Evolutionary conservation across 1,140 invertebrate species (phyloP), one percentile per base, ranked within the genome.

Genomic region (Drosophila pachea): DNA sequence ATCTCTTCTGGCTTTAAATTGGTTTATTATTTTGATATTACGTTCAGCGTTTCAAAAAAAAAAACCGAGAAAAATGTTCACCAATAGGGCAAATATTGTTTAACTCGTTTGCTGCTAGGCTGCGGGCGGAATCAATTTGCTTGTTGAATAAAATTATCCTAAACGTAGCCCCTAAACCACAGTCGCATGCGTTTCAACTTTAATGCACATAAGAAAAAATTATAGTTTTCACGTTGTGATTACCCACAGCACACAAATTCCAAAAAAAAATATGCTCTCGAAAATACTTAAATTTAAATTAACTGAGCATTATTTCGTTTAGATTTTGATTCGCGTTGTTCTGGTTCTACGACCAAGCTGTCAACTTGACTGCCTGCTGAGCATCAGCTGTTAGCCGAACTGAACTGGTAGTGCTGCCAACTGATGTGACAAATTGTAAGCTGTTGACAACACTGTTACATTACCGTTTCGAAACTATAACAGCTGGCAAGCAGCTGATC

Each of bases 281-380:
- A 47, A 68, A 68, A 53, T 53, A 54, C 33, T 38, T 38, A 35
- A 59, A 65, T 70, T 70, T 65, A 47, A 61, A 47, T 48, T 53
- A 70, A 70, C 40, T 65, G 62, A 70, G 54, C 47, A 65, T 66
- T 66, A 70, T 66, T 52, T 53, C 43, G 66, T 54, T 68, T 67
- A 56, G 65, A 52, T 45, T 68, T 66, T 59, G 62, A 49, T 54
- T 70, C 54, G 62, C 62, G 63, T 70, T 66, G 68, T 53, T 66
- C 63, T 70, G 45, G 36, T 45, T 63, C 45, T 63, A 48, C 36
- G 68, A 66, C 62, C 68, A 66, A 58, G 54, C 68, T 70, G 68
- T 66, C 68, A 66, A 70, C 62, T 70, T 59, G 69, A 68, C 64
- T 68, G 68, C 52, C 45, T 56, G 56, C 48, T 53, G 48, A 31